Base-by-base conservation (phyloP, 2,113 vertebrate genomes). In the Ramphastos sulfuratus region DNA sequence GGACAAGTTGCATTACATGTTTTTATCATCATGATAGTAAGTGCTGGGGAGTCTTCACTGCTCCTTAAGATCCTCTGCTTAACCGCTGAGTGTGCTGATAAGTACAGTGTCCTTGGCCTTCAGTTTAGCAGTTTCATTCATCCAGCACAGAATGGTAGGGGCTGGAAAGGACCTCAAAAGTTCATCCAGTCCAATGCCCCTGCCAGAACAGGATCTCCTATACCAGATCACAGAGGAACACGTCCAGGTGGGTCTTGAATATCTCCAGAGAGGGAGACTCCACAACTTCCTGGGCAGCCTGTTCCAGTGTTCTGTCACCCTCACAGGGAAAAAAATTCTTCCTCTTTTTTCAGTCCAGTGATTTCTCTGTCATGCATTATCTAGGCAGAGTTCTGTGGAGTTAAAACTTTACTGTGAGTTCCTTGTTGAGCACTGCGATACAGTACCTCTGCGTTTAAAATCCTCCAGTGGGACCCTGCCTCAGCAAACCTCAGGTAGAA, bases 401-500 rank as follows among this genome's bases (percentile, higher is more conserved):
- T 17, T 5, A 33, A 35, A 71, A 16, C 4, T 18, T 61, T 44
- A 15, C 28, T 48, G 39, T 17, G 10, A 10, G 8, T 65, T 85
- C 56, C 44, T 70, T 12, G 3, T 42, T 60, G 48, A 90, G 39
- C 52, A 35, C 30, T 23, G 9, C 65, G 25, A 50, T 64, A 15
- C 24, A 89, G 60, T 24, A 81, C 86, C 67, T n/a, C 33, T 1
- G 24, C 50, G 33, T n/a, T 90, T 81, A 50, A 78, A 81, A 63
- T 58, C 12, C 58, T 91, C 35, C 15, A 58, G 28, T 15, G 9
- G 61, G 30, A 59, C 33, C 20, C 5, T 31, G 50, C 23, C 65
- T 75, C 63, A 66, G 82, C 70, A 94, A 90, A 56, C 48, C 23
- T 63, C 55, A 96, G 72, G 46, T 65, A 67, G 91, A 93, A 95